Conservation (phyloP, 2,113 vertebrate species). For the Cinclus cinclus region DNA sequence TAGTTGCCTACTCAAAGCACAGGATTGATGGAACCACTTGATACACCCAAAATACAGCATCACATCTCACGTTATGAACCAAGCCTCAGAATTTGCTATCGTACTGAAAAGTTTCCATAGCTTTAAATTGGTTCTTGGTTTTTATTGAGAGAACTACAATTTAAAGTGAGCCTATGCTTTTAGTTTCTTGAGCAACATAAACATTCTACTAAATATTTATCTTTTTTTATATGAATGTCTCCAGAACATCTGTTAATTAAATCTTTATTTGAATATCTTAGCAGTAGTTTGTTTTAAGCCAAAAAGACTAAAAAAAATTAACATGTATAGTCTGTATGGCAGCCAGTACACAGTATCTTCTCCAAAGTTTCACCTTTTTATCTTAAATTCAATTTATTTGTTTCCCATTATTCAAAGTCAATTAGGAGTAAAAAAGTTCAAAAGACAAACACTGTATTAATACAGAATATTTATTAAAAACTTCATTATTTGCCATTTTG, state of each 20-base stretch:
- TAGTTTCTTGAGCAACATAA: neutral
- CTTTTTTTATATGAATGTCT: neutral
- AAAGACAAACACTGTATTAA: neutral
- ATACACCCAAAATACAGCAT: neutral
- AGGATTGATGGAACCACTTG: neutral
- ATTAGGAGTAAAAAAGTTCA: neutral
- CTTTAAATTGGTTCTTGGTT: neutral
- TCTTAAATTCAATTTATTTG: neutral
- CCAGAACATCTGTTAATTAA: slow-evolving; percentile 23
- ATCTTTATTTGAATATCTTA: slow-evolving; percentile 9
- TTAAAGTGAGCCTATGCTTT: neutral
- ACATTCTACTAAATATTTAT: slow-evolving; percentile 24
- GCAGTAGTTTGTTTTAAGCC: neutral
- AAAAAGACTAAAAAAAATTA: neutral
- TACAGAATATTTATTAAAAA: neutral
- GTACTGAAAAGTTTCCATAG: neutral
- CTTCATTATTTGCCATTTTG: neutral
- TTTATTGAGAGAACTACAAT: neutral
- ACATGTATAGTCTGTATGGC: neutral
- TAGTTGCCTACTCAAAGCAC: neutral
- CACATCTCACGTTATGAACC: neutral
- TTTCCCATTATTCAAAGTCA: neutral
- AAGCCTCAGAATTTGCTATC: neutral
- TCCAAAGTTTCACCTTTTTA: neutral
- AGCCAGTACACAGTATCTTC: neutral